A percentile compares a stretch with the other conserved stretches of the same genome.
Conservation (phyloP, 23 tunicate species). For the Trididemnum nubilum region DNA sequence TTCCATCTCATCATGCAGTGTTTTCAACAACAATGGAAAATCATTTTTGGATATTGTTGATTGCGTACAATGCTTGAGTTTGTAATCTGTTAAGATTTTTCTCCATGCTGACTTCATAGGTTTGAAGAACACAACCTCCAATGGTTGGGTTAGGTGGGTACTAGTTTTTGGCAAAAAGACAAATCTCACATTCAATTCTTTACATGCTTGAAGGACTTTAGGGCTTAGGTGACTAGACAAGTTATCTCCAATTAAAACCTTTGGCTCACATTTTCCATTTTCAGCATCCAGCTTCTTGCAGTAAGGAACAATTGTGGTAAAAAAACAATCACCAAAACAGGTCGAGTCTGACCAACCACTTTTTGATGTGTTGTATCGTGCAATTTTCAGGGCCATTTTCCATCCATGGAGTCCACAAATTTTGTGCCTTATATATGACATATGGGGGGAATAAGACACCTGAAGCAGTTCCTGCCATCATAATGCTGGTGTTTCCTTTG, state of each 20-base stretch:
- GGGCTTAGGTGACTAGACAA: conserved; percentile 4
- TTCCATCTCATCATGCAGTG: background rate
- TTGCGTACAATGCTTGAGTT: background rate
- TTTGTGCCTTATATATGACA: conserved; percentile 5
- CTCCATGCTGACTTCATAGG: background rate
- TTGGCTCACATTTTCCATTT: conserved; percentile 2
- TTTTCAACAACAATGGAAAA: background rate
- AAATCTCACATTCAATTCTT: conserved; percentile 13
- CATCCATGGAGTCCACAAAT: background rate
- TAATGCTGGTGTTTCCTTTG: conserved; percentile 8
- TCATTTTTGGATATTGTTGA: background rate
- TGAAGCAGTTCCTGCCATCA: conserved; percentile 19
- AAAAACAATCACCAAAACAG: conserved; percentile 15
- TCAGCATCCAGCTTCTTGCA: conserved; percentile 4
- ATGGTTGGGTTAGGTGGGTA: conserved; percentile 21
- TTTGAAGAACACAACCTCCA: conserved; percentile 1
- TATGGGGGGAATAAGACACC: background rate
- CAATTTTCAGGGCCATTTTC: background rate
- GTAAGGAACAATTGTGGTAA: background rate
- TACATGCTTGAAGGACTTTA: background rate
- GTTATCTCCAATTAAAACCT: conserved; percentile 2
- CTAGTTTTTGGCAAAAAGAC: conserved; percentile 5
- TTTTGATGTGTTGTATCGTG: background rate
- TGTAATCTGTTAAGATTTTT: background rate
- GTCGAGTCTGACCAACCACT: conserved; percentile 13